A percentile compares a stretch with the other conserved stretches of the same genome.
phyloP scores from a whole-genome alignment of 2,888 invertebrate species.

The Epinotia demarniana region DNA sequence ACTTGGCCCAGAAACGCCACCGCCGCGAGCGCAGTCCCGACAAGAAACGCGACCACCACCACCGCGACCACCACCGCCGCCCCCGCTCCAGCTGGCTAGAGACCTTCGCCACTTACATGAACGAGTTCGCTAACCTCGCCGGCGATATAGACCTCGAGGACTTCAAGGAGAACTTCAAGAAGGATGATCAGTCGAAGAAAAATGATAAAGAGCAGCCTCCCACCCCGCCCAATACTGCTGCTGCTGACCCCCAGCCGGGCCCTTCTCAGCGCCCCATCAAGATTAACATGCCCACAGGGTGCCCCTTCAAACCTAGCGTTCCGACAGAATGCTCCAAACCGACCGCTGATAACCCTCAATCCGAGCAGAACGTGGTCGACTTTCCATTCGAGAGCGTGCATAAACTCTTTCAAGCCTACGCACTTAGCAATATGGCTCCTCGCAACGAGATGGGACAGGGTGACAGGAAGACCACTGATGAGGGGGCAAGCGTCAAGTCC shows the following conservation, averaged over 20 bases:
- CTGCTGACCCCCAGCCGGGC: constrained; percentile 33
- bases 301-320: background rate
- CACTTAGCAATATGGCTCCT: constrained; percentile 34
- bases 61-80: constrained; percentile 58
- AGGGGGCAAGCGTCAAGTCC: constrained; percentile 37
- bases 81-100: constrained; percentile 75
- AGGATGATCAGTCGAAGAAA: constrained; percentile 46
- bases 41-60: constrained; percentile 46
- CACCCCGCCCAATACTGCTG: constrained; percentile 17
- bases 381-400: constrained; percentile 48
- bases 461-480: constrained; percentile 50
- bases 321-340: constrained; percentile 46
- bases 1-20: constrained; percentile 48
- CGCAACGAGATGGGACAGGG: constrained; percentile 61
- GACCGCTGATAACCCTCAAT: background rate
- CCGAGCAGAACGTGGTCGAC: background rate
- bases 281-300: background rate
- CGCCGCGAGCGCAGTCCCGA: constrained; percentile 55
- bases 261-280: constrained; percentile 18
- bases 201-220: constrained; percentile 2
- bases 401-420: constrained; percentile 50
- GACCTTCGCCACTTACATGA: constrained; percentile 77
- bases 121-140: constrained; percentile 82
- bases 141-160: constrained; percentile 65
- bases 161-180: constrained; percentile 46